A percentile compares a stretch with the other conserved stretches of the same genome.
phyloP scores from a whole-genome alignment of 1,140 invertebrate genomes.

The Sinella curviseta region DNA sequence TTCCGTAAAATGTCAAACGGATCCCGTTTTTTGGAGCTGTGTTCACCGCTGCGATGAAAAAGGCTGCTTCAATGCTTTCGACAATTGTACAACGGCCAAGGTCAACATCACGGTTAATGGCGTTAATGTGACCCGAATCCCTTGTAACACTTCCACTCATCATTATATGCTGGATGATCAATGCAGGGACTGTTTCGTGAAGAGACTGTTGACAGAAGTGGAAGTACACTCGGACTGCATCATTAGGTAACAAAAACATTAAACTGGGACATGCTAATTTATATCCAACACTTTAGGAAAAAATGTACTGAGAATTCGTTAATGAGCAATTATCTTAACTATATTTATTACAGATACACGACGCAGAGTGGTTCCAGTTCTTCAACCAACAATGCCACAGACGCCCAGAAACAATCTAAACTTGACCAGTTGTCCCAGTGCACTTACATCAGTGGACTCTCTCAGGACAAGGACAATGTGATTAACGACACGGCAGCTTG shows the following conservation, averaged over 20 bases:
- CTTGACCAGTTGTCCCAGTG: background rate
- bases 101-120: background rate
- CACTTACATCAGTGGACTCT: background rate
- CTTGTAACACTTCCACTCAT: background rate
- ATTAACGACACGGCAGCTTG: background rate
- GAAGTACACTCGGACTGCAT: background rate
- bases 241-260: background rate
- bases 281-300: too few relatives aligned
- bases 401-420: background rate
- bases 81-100: background rate
- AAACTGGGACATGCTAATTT: too few relatives aligned
- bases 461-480: background rate
- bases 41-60: background rate
- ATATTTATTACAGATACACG: too few relatives aligned
- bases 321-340: too few relatives aligned
- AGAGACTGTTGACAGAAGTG: background rate
- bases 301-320: too few relatives aligned
- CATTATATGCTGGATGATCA: background rate
- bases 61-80: background rate
- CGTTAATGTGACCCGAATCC: background rate
- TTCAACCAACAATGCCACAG: too few relatives aligned
- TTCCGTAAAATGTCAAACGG: background rate
- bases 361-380: too few relatives aligned
- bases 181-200: background rate
- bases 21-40: background rate